phyloP scores from a whole-genome alignment of 2,113 vertebrate genomes.

The Pseudonaja textilis region DNA sequence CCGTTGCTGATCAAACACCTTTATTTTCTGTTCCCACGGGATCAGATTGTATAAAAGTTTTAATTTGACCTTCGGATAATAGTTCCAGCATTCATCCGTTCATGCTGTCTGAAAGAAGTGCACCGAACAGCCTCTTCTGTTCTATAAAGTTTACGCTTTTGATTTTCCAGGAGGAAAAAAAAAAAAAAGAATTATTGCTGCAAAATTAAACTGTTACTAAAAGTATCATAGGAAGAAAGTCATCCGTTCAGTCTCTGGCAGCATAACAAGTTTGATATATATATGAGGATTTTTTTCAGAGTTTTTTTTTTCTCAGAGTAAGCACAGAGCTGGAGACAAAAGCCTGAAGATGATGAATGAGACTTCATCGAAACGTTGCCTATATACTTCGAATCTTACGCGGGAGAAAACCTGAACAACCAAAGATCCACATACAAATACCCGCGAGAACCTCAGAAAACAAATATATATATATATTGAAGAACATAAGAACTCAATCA shows the following conservation, averaged over 20 bases:
- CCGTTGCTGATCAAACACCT: too few species aligned
- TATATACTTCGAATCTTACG: too few species aligned
- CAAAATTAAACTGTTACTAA: background rate
- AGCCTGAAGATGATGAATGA: too few species aligned
- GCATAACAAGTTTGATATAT: background rate
- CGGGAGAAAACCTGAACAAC: too few species aligned
- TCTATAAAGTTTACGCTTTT: background rate
- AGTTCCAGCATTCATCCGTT: background rate
- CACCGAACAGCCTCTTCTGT: background rate
- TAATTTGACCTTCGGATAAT: background rate
- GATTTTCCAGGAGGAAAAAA: background rate
- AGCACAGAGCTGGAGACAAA: too few species aligned
- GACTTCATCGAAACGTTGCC: too few species aligned
- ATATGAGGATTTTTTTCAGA: too few species aligned
- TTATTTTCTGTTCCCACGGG: background rate
- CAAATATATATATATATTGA: too few species aligned
- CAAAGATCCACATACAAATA: too few species aligned
- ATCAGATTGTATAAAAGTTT: background rate
- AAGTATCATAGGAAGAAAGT: constrained; percentile 17
- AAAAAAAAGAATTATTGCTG: background rate
- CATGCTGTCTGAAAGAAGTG: background rate
- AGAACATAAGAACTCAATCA: too few species aligned
- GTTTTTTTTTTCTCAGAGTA: too few species aligned
- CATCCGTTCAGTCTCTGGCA: background rate
- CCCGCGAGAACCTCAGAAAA: too few species aligned